Conservation (phyloP, 2,113 vertebrate species). For the Edolisoma coerulescens region DNA sequence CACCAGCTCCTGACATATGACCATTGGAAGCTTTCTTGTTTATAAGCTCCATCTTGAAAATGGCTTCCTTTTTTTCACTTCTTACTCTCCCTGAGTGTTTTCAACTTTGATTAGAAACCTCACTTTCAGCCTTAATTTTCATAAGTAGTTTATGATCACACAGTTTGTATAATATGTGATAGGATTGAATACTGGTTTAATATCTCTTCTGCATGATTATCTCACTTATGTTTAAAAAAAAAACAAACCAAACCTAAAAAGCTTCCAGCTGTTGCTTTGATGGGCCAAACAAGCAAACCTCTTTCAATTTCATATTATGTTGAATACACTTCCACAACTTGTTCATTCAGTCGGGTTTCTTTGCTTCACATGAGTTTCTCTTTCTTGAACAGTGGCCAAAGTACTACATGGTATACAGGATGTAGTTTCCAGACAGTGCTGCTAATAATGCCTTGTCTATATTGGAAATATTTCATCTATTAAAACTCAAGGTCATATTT, state of each 20-base stretch:
- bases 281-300: neutral
- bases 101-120: neutral
- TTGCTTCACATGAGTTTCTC: neutral
- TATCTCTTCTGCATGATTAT: neutral
- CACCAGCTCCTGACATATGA: neutral
- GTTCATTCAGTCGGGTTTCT: neutral
- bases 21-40: neutral
- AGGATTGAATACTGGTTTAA: neutral
- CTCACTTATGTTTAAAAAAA: neutral
- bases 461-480: constrained; percentile 36
- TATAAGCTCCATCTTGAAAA: neutral
- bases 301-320: neutral
- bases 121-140: neutral
- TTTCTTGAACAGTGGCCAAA: neutral
- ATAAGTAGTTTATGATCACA: neutral
- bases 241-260: neutral
- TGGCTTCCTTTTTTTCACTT: neutral
- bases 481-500: constrained; percentile 41
- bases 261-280: neutral
- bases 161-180: neutral
- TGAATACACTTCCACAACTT: neutral
- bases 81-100: neutral
- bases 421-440: constrained; percentile 8
- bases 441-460: neutral
- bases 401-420: neutral